Evolutionary conservation across 2,797 vertebrate genomes (phyloP).

Genomic region (Nyctibius grandis): DNA sequence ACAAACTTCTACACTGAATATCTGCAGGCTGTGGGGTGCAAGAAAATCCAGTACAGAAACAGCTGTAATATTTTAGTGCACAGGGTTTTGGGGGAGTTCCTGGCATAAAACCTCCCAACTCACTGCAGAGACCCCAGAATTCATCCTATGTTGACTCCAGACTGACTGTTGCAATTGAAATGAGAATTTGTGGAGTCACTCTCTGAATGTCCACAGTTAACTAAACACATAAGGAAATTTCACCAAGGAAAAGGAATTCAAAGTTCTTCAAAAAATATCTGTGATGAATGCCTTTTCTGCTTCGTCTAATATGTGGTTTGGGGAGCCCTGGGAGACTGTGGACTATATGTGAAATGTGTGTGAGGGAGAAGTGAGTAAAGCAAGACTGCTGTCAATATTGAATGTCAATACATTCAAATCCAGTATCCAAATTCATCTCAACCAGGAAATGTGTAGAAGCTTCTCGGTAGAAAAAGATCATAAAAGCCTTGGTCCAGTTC

Average conservation of each 20-base stretch:
- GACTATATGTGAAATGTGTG: background rate
- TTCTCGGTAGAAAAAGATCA: background rate
- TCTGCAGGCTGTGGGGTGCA: background rate
- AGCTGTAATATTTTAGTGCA: background rate
- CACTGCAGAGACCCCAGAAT: background rate
- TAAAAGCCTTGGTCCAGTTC: background rate
- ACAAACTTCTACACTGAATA: background rate
- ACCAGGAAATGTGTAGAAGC: background rate
- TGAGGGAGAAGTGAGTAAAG: background rate
- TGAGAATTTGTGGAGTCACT: background rate
- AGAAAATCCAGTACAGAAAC: background rate
- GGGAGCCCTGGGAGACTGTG: background rate
- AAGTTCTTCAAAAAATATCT: background rate
- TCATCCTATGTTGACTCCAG: background rate
- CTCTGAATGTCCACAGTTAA: background rate
- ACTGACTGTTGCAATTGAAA: background rate
- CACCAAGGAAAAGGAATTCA: background rate
- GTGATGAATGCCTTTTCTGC: background rate
- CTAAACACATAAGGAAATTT: background rate
- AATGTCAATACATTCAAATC: background rate
- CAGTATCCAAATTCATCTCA: background rate
- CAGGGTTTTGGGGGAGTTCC: background rate
- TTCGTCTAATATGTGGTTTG: background rate
- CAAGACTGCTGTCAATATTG: background rate
- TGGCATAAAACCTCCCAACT: background rate